These are phyloP conservation scores for Sebastes umbrosus DNA, from an alignment of 2,797 vertebrate species.

Conservation along the genomic window DNA sequence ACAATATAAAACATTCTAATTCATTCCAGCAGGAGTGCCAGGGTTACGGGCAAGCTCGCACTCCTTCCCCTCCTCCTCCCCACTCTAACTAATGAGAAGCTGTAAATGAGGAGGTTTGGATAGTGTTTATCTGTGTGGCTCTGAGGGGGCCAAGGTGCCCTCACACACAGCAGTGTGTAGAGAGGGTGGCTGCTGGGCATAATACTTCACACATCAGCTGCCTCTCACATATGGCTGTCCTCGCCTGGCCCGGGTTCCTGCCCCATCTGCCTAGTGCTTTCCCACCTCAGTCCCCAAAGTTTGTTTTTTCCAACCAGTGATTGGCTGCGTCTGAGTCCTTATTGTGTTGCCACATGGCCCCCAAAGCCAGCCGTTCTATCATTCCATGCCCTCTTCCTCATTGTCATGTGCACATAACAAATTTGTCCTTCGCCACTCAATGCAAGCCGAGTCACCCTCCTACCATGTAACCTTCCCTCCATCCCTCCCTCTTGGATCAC, in stretches of 20 bases:
- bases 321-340: conserved; percentile 52
- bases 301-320: conserved; percentile 57
- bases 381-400: conserved; percentile 43
- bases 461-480: conserved; percentile 48
- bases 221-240: conserved; percentile 74
- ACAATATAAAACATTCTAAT: conserved; percentile 62
- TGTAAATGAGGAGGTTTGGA: conserved; percentile 74
- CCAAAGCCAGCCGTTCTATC: conserved; percentile 32
- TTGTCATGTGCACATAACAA: conserved; percentile 56
- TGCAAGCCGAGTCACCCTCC: conserved; percentile 29
- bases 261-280: conserved; percentile 58
- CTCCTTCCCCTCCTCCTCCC: conserved; percentile 46
- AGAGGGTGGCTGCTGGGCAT: conserved; percentile 74
- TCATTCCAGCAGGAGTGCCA: conserved; percentile 57
- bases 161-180: conserved; percentile 68
- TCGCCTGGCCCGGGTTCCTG: conserved; percentile 55
- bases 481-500: conserved; percentile 40
- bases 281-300: conserved; percentile 59
- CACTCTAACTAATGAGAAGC: conserved; percentile 81
- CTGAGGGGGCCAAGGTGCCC: conserved; percentile 78
- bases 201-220: conserved; percentile 83
- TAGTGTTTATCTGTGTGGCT: conserved; percentile 68
- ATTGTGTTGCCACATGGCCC: conserved; percentile 48
- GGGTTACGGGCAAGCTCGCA: conserved; percentile 45
- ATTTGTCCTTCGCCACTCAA: conserved; percentile 37